phyloP scores from a whole-genome alignment of 2,113 vertebrate species.

The Leucopsar rothschildi region DNA sequence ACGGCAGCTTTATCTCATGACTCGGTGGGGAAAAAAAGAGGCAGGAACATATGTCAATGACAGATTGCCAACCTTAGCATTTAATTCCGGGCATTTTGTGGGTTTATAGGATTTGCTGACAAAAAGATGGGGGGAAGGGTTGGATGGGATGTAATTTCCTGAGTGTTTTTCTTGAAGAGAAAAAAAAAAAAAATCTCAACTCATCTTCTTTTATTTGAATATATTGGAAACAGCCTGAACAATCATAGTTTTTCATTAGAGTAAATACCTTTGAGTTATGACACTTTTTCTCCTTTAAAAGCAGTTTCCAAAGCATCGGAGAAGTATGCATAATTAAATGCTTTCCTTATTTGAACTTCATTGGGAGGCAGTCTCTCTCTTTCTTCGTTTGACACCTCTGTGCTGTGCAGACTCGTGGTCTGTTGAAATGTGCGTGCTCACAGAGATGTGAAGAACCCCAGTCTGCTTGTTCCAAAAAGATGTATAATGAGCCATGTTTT shows the following conservation, averaged over 20 bases:
- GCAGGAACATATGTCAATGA: constrained; percentile 38
- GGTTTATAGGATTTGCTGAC: constrained; percentile 54
- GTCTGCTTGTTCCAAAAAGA: neutral
- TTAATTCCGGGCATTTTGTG: constrained; percentile 57
- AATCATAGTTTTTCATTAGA: neutral
- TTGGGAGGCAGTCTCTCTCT: neutral
- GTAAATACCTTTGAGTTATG: constrained; percentile 11
- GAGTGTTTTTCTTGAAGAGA: neutral
- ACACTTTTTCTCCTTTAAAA: neutral
- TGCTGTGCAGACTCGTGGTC: neutral
- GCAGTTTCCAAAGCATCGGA: neutral
- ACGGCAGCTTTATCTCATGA: neutral
- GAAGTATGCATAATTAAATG: neutral
- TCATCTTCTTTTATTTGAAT: constrained; percentile 11
- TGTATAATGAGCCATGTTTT: neutral
- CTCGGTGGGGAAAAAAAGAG: neutral
- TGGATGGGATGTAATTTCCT: constrained; percentile 39
- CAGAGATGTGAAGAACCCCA: neutral
- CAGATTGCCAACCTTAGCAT: constrained; percentile 52
- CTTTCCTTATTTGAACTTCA: constrained; percentile 2
- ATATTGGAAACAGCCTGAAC: neutral
- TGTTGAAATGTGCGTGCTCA: neutral
- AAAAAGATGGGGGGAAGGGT: constrained; percentile 22
- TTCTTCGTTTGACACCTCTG: neutral
- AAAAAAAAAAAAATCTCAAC: neutral